Conservation (phyloP, 1,140 invertebrate genomes). For the Homalodisca vitripennis region DNA sequence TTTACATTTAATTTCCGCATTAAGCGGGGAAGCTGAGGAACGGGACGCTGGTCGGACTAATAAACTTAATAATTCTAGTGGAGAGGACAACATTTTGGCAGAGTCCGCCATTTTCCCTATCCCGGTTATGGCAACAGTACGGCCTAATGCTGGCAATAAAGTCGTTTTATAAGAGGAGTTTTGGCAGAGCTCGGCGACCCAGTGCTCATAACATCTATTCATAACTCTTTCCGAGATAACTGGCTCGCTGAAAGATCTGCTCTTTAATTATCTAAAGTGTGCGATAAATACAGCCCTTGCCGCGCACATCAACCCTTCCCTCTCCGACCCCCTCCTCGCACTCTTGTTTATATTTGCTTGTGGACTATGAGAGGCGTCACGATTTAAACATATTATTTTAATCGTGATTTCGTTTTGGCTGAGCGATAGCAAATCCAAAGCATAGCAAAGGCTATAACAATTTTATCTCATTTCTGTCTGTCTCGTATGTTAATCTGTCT, state of each 20-base stretch:
- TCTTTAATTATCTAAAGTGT: background rate
- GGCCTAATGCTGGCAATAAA: slow-evolving; percentile 17
- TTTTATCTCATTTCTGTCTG: no score
- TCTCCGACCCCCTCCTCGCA: background rate
- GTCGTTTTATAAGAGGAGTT: slow-evolving; percentile 11
- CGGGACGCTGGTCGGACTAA: background rate
- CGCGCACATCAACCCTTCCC: background rate
- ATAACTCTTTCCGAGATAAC: background rate
- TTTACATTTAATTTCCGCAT: slow-evolving; percentile 14
- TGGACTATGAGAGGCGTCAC: no score
- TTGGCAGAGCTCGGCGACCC: background rate
- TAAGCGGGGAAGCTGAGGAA: background rate
- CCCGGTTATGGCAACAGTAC: slow-evolving; percentile 12
- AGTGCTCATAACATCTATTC: slow-evolving; percentile 3
- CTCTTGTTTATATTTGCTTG: no score
- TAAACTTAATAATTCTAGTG: background rate
- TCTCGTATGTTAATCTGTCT: no score
- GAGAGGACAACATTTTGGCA: slow-evolving; percentile 20
- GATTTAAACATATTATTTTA: no score
- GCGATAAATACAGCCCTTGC: background rate
- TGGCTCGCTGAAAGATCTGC: background rate
- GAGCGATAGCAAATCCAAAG: no score
- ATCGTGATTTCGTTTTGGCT: no score
- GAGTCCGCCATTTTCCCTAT: background rate
- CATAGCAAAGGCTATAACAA: no score